A percentile compares a stretch with the other conserved stretches of the same genome.
Evolutionary conservation across 1,140 invertebrate genomes (phyloP).

Genomic region (Drosophila rufa): DNA sequence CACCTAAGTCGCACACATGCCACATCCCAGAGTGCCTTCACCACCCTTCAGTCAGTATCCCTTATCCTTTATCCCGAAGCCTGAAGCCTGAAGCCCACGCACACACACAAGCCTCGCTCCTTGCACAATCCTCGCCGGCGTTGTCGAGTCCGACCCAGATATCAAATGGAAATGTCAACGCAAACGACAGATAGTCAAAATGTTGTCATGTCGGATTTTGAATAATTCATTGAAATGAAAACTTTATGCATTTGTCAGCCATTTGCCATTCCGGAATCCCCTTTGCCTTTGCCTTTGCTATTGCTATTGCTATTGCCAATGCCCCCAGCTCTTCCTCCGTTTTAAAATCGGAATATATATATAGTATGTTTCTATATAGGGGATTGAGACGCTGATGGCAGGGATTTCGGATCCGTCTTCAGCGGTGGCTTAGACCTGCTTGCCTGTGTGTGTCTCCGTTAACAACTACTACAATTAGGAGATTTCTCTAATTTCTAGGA

Average conservation of each 20-base stretch:
- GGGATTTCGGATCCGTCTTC: slow-evolving; percentile 8
- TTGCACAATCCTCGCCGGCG: slow-evolving; percentile 28
- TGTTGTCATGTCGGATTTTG: slow-evolving; percentile 78
- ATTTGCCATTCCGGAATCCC: slow-evolving; percentile 49
- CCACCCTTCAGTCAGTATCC: background rate
- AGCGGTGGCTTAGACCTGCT: slow-evolving; percentile 9
- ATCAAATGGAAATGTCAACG: slow-evolving; percentile 75
- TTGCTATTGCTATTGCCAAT: no score
- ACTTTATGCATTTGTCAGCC: slow-evolving; percentile 81
- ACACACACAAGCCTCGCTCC: background rate
- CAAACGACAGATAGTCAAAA: slow-evolving; percentile 70
- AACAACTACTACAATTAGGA: background rate
- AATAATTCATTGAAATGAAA: slow-evolving; percentile 80
- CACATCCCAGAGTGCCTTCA: slow-evolving; percentile 1
- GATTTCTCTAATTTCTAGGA: no score
- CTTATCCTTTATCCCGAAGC: background rate
- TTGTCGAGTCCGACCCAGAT: slow-evolving; percentile 55
- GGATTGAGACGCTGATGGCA: slow-evolving; percentile 16
- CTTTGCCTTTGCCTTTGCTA: background rate
- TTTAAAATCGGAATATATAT: slow-evolving; percentile 8
- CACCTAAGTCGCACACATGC: slow-evolving; percentile 29
- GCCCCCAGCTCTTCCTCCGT: background rate
- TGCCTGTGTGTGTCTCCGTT: background rate
- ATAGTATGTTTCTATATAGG: background rate
- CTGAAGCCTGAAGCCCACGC: background rate